These are phyloP conservation scores for Ptychobarbus kaznakovi DNA, from an alignment of 2,797 vertebrate genomes.

Conservation along the genomic window DNA sequence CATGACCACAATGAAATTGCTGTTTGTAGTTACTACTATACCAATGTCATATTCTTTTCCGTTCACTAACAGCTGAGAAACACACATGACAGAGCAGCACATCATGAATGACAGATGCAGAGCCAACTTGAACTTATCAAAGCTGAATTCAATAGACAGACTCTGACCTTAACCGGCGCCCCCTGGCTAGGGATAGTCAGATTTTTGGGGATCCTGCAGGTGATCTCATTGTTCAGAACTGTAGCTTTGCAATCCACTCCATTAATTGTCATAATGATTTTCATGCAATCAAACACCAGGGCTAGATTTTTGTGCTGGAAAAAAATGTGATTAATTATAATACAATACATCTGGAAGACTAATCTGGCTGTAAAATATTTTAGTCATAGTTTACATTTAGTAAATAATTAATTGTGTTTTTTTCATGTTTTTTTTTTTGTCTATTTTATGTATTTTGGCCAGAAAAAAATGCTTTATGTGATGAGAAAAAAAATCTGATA, in stretches of 20 bases:
- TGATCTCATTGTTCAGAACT: constrained; percentile 88
- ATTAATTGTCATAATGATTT: constrained; percentile 86
- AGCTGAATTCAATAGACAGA: background rate
- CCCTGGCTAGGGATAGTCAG: constrained; percentile 79
- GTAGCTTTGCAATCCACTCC: constrained; percentile 83
- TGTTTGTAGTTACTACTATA: constrained; percentile 71
- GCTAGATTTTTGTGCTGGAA: constrained; percentile 86
- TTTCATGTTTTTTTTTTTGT: no score
- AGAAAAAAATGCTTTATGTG: background rate
- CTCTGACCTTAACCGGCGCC: constrained; percentile 81
- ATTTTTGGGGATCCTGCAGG: constrained; percentile 85
- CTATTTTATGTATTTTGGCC: no score
- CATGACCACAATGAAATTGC: constrained; percentile 68
- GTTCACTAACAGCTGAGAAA: constrained; percentile 84
- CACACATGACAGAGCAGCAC: background rate
- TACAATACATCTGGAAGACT: background rate
- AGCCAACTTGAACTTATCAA: background rate
- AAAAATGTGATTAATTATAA: constrained; percentile 6
- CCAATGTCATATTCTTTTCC: constrained; percentile 74
- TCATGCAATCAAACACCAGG: constrained; percentile 85
- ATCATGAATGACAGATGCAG: background rate
- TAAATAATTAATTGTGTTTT: background rate
- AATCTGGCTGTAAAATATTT: background rate
- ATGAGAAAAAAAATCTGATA: background rate
- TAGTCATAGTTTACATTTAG: background rate